These are phyloP conservation scores for Sminthopsis crassicaudata DNA, from an alignment of 2,113 vertebrate species.

Conservation along the genomic window DNA sequence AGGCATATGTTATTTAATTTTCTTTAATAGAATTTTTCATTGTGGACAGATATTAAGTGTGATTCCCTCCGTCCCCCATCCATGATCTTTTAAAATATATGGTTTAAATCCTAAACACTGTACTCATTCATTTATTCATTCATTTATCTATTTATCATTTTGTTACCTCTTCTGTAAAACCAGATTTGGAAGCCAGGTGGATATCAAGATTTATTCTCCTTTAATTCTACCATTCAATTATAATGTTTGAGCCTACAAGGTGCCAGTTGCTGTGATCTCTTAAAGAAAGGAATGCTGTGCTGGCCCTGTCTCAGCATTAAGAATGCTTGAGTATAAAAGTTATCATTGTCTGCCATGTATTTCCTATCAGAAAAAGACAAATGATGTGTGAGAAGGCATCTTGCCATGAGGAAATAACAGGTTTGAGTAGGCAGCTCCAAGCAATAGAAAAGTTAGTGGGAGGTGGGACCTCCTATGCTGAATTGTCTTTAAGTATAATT, in stretches of 20 bases:
- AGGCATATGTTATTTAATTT: background rate
- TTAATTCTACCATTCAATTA: background rate
- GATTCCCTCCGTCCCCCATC: background rate
- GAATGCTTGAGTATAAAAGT: constrained; percentile 7
- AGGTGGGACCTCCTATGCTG: background rate
- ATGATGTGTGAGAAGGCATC: background rate
- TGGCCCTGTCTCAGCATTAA: background rate
- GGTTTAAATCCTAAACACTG: background rate
- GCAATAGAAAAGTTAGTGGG: background rate
- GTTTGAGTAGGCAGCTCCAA: background rate
- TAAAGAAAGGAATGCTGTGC: background rate
- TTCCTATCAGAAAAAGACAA: background rate
- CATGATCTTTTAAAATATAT: background rate
- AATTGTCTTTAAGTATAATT: background rate
- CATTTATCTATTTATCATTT: background rate
- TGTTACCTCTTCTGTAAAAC: background rate
- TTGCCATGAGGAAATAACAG: constrained; percentile 3
- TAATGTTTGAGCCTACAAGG: background rate
- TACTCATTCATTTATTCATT: background rate
- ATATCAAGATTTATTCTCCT: constrained; percentile 19
- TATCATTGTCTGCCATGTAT: background rate
- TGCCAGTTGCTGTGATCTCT: background rate
- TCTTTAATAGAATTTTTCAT: background rate
- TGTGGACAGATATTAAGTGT: background rate
- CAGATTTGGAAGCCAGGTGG: background rate